Evolutionary conservation across 2,113 vertebrate species (phyloP).

Genomic region (Nothoprocta perdicaria): DNA sequence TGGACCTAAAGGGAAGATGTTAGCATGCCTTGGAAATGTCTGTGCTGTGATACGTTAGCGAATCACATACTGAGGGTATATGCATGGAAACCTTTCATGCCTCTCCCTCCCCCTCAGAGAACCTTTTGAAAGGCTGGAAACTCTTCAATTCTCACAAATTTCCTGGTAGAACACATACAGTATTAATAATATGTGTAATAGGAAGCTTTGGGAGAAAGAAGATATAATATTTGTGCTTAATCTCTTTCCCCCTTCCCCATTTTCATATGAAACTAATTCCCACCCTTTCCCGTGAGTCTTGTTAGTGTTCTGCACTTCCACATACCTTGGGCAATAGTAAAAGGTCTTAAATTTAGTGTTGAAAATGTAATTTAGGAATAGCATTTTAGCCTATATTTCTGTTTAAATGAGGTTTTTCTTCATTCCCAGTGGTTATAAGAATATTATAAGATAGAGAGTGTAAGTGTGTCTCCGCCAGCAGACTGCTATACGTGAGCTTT

Average conservation of each 20-base stretch:
- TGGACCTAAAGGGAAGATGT: background rate
- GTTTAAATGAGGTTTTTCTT: background rate
- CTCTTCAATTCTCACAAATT: constrained; percentile 6
- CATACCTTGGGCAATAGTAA: constrained; percentile 4
- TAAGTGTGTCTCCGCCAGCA: background rate
- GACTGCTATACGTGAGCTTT: background rate
- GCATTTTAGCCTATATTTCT: background rate
- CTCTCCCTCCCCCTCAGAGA: background rate
- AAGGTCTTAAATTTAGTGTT: constrained; percentile 7
- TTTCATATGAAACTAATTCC: constrained; percentile 18
- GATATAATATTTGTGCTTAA: background rate
- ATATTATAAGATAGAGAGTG: background rate
- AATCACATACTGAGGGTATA: background rate
- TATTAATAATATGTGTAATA: constrained; percentile 16
- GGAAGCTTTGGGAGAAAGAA: background rate
- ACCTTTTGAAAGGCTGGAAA: constrained; percentile 10
- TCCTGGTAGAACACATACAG: background rate
- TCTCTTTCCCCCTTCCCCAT: background rate
- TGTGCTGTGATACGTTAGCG: background rate
- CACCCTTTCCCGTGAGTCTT: constrained; percentile 22
- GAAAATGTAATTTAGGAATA: constrained; percentile 11
- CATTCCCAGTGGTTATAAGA: background rate
- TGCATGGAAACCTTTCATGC: background rate
- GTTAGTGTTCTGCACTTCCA: constrained; percentile 23
- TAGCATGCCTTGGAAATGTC: background rate